Evolutionary conservation across 2,113 vertebrate species (phyloP), one percentile per base, ranked within the genome.

Genomic region (Brachyhypopomus occidentalis): DNA sequence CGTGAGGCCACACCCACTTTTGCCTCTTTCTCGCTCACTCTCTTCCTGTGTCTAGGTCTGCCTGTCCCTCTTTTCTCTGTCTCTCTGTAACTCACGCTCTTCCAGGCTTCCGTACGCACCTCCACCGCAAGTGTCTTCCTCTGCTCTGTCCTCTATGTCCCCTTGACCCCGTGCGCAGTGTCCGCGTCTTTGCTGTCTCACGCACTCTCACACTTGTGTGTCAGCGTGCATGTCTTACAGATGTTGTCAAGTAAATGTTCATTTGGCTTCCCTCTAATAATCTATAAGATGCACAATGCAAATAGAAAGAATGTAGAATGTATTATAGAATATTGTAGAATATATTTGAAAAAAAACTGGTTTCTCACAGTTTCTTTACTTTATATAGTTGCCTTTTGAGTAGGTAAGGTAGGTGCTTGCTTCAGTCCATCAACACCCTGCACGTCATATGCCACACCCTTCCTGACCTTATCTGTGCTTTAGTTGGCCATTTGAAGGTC

Each of bases 401-500:
- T 41, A 41, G 41, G 41, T 41, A 41, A 4, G 12, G 45, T 52
- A 52, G 12, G 12, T 14, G 45, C 3, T 52, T 52, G 45, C 45
- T 52, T 52, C 45, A 12, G 12, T 52, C 45, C 45, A 52, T 52
- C 45, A 52, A 11, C 45, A 52, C 12, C 9, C 12, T 11, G 12
- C 9, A 52, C 12, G 8, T 11, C 8, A 52, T 52, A 9, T 14
- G 8, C 12, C 12, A 52, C 8, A 52, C 11, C 12, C 45, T 52
- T 52, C 12, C 45, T 52, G 3, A 56, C 22, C 3, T 60, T 8
- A 23, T 20, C 23, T 0, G 52, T 72, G 25, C 23, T 78, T 75
- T 74, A 27, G 52, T 74, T 86, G 58, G 62, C 70, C 14, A 1
- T 14, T 36, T 80, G 70, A 78, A 11, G 45, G 0, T 1, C 20